These are phyloP conservation scores for Antheraea assamensis DNA, from an alignment of 2,888 invertebrate genomes.

Conservation along the genomic window DNA sequence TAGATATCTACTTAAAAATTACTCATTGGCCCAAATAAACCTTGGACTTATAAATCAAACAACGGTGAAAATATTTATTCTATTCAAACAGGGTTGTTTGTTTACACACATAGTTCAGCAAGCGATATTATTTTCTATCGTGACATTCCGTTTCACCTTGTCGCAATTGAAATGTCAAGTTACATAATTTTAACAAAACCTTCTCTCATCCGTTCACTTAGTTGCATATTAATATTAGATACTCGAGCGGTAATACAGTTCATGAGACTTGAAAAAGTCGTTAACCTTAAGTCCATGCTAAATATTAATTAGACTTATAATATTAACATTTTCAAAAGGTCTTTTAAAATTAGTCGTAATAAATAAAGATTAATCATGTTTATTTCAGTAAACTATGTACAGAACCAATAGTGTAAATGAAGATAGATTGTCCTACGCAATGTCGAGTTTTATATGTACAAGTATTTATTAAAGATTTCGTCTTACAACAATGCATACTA, in stretches of 20 bases:
- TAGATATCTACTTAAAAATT: too few relatives aligned
- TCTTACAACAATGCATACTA: too few relatives aligned
- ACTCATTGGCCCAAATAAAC: too few relatives aligned
- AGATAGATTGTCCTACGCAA: not conserved
- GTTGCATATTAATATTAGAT: not conserved
- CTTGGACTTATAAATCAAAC: too few relatives aligned
- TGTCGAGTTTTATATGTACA: not conserved
- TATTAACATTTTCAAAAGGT: not conserved
- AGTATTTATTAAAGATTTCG: too few relatives aligned
- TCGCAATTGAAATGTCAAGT: conserved; percentile 1
- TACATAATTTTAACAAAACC: conserved; percentile 14
- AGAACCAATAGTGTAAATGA: not conserved
- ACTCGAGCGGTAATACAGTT: not conserved
- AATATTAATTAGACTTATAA: conserved; percentile 7
- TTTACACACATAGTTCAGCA: not conserved
- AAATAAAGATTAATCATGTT: not conserved
- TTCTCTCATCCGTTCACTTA: conserved; percentile 7
- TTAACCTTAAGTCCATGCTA: not conserved
- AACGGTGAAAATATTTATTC: too few relatives aligned
- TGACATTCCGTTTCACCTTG: conserved; percentile 2
- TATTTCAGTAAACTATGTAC: not conserved
- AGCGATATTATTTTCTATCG: not conserved
- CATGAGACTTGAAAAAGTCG: not conserved
- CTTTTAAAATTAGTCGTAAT: not conserved
- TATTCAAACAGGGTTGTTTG: too few relatives aligned